These are phyloP conservation scores for Sturmia bella DNA, from an alignment of 2,888 invertebrate species.

Conservation along the genomic window DNA sequence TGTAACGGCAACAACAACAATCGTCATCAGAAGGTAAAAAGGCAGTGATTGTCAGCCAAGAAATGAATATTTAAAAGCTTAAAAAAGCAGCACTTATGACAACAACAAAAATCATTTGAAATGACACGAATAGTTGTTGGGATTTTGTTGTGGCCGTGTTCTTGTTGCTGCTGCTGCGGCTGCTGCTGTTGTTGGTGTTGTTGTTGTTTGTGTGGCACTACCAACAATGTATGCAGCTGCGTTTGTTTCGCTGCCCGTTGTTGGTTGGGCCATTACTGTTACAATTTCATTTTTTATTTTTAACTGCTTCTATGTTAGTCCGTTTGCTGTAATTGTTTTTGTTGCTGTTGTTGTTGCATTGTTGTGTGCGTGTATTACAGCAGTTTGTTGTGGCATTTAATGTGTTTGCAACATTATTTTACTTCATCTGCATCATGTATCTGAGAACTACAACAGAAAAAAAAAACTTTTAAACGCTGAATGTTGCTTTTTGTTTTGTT, in stretches of 20 bases:
- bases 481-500: constrained; percentile 22
- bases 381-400: constrained; percentile 69
- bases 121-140: constrained; percentile 44
- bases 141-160: constrained; percentile 13
- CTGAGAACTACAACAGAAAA: constrained; percentile 25
- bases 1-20: constrained; percentile 22
- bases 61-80: not conserved
- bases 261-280: constrained; percentile 62
- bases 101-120: constrained; percentile 41
- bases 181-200: constrained; percentile 7
- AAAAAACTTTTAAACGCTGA: constrained; percentile 47
- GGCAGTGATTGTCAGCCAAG: not conserved
- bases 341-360: constrained; percentile 1
- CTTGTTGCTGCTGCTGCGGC: constrained; percentile 2
- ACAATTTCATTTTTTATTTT: not conserved
- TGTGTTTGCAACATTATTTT: constrained; percentile 58
- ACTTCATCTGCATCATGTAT: constrained; percentile 62
- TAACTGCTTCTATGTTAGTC: not conserved
- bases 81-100: not conserved
- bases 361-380: constrained; percentile 61
- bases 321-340: constrained; percentile 5
- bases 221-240: constrained; percentile 54
- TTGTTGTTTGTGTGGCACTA: constrained; percentile 10
- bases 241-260: constrained; percentile 53
- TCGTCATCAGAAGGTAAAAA: not conserved